Conservation (phyloP, 1,140 invertebrate species). For the Zaprionus camerounensis region DNA sequence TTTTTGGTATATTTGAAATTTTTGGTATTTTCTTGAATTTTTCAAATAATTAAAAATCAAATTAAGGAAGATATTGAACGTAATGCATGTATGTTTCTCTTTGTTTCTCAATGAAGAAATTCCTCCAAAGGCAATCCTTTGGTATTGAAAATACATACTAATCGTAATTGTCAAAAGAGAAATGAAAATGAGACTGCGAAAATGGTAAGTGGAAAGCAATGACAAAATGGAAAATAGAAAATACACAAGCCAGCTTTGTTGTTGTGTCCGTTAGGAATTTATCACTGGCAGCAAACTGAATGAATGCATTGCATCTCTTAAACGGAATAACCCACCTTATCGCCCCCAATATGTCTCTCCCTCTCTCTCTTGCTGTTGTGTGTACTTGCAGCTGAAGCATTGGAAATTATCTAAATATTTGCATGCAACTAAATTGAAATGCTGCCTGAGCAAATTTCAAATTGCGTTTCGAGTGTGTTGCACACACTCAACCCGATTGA, state of each 20-base stretch:
- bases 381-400: slow-evolving; percentile 55
- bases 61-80: neutral
- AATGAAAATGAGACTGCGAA: slow-evolving; percentile 3
- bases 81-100: neutral
- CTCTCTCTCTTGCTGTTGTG: neutral
- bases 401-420: slow-evolving; percentile 80
- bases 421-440: slow-evolving; percentile 76
- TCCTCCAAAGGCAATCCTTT: neutral
- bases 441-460: slow-evolving; percentile 36
- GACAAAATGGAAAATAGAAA: slow-evolving; percentile 47
- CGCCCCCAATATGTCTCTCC: neutral
- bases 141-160: slow-evolving; percentile 52
- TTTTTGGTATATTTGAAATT: neutral
- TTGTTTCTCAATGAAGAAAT: neutral
- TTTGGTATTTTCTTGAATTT: neutral
- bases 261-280: slow-evolving; percentile 9
- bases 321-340: neutral
- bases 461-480: slow-evolving; percentile 27
- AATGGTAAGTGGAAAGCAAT: slow-evolving; percentile 27
- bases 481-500: neutral
- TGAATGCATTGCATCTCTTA: neutral
- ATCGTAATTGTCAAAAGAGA: slow-evolving; percentile 31
- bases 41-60: neutral
- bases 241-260: neutral
- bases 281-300: slow-evolving; percentile 12